Percentiles rank a stretch among this genome's conserved stretches.
These are phyloP conservation scores for Corythaeola cristata DNA, from an alignment of 2,113 vertebrate genomes.

Conservation along the genomic window DNA sequence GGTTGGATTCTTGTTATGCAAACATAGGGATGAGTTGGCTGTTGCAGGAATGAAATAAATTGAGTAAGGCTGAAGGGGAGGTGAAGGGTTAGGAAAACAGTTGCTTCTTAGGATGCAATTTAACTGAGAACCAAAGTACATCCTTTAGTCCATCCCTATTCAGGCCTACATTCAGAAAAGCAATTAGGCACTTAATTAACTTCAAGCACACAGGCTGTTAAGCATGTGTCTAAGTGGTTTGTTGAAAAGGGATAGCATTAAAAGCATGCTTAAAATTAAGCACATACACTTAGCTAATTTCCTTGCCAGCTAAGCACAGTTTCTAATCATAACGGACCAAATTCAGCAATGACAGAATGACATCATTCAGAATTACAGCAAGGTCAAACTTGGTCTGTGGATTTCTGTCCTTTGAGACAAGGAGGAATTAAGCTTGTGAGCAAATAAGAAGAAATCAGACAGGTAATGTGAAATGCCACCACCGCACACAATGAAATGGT, in stretches of 20 bases:
- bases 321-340: conserved; percentile 17
- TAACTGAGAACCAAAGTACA: not conserved
- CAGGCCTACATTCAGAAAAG: conserved; percentile 54
- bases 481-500: not conserved
- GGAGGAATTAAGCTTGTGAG: not conserved
- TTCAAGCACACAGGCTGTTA: conserved; percentile 60
- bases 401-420: conserved; percentile 18
- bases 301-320: conserved; percentile 20
- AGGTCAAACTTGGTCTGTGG: conserved; percentile 15
- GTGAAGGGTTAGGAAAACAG: not conserved
- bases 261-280: conserved; percentile 59
- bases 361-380: conserved; percentile 22
- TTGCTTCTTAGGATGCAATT: conserved; percentile 10
- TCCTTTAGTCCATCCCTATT: conserved; percentile 44
- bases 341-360: conserved; percentile 28
- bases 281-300: conserved; percentile 53
- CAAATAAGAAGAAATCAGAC: not conserved
- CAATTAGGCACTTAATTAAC: conserved; percentile 70
- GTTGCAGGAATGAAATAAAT: not conserved
- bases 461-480: not conserved
- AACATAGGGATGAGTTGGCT: not conserved
- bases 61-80: not conserved
- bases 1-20: not conserved
- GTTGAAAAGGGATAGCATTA: conserved; percentile 61
- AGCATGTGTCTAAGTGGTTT: conserved; percentile 66